Evolutionary conservation across 1,140 invertebrate species (phyloP), one percentile per base, ranked within the genome.

Genomic region (Trichoplusia ni): DNA sequence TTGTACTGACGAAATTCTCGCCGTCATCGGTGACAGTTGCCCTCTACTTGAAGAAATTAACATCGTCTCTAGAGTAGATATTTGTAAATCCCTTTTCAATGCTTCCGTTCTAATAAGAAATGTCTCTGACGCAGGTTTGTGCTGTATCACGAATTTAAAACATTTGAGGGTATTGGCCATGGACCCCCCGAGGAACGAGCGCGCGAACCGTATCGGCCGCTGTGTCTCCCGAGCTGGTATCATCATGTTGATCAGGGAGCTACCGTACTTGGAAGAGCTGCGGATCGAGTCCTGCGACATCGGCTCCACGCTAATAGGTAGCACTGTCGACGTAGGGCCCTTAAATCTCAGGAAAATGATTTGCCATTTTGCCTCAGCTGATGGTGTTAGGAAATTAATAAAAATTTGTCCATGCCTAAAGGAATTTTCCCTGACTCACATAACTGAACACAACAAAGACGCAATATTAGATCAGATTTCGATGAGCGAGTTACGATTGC

Each of bases 1-100:
- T 63, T 92, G 91, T 61, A 92, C 91, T 2, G 91, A 92, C 69
- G 92, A 92, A 79, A 92, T 92, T 18, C 85, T 92, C 3, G 71
- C 90, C 76, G 79, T 91, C n/a, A 78, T 92, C 18, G 86, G 90
- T 16, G 69, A 76, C 9, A 83, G 76, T 65, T 92, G 92, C 70
- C 79, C 61, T 11, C 68, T 87, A 40, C 78, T 92, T 7, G 89
- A 92, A 75, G 85, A 91, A 64, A 84, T 92, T 16, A 91, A 92
- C 61, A 91, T 92, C 44, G 84, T 92, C n/a, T 92, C 92, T 18
- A 82, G 79, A 71, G 82, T 91, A 40, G 90, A 90, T 61, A 82
- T 90, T 33, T 82, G 80, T 35, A 90, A 87, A 70, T 90, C 87
- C 2, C 71, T 75, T 2, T 90, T 92, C 46, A 92, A 92, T 78